Evolutionary conservation across 2,888 invertebrate genomes (phyloP), one percentile per base, ranked within the genome.

Genomic region (Rhingia campestris): DNA sequence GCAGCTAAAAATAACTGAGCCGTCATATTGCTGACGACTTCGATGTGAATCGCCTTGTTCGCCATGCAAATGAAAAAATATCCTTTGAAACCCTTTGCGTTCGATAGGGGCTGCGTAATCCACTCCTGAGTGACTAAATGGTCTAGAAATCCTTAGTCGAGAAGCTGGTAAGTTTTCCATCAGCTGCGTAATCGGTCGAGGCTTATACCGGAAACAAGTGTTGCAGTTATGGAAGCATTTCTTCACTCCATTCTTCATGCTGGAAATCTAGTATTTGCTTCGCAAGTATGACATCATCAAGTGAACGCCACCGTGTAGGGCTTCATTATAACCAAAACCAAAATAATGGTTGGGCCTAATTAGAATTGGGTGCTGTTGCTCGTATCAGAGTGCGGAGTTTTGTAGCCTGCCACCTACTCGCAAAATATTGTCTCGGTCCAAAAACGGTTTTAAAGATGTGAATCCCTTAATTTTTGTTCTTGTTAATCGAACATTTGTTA

Each of bases 141-240:
- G 86, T 14, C 64, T 59, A 9, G 59, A 33, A 51, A 66, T 73
- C 6, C 37, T 6, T 47, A 86, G 66, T 43, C 76, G 32, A 14
- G 47, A 39, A n/a, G 37, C 10, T 5, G 88, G 88, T 37, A 89
- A 70, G 70, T 87, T 73, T 10, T 87, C 87, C 88, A 89, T 88
- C 7, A 86, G 33, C 37, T 87, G 87, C 61, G 12, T 22, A 12
- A 37, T 37, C 37, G 56, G 56, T 22, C 12, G 35, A 30, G 63
- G 14, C 39, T 37, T 61, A 12, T 73, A 59, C 30, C 63, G 10
- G 10, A 58, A 54, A 32, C 72, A 53, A 30, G 33, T 35, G 33
- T 35, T 45, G 33, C 61, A 61, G n/a, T 41, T 37, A 12, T 45
- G 39, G 6, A 73, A 51, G 22, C 12, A 66, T 41, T 41, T 66